Evolutionary conservation across 2,888 invertebrate genomes (phyloP), one percentile per base, ranked within the genome.

Genomic region (Magallana nippona): DNA sequence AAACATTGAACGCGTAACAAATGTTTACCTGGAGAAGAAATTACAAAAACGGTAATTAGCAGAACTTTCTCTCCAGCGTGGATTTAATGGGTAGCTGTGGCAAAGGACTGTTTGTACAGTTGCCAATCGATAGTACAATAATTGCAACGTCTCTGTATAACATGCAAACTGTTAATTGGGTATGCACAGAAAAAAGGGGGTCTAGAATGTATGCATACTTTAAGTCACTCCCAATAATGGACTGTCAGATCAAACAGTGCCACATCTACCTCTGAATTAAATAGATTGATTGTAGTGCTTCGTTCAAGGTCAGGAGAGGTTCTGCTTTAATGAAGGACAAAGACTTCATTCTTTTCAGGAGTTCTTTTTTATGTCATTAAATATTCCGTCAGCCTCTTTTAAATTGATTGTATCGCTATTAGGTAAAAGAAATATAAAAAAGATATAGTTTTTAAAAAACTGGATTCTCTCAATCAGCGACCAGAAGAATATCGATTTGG

Each of bases 331-430:
- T 71, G 13, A 13, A 71, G 71, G 71, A 71, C 71, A 71, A 71
- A 71, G 71, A 32, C 71, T 15, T 10, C 27, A 19, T 71, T 71
- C 71, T 71, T 32, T 27, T 71, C 27, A 71, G 71, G 27, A 32
- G 60, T n/a, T 17, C 60, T 22, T 71, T 71, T 71, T 71, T 71
- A 27, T 27, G 71, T 71, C 71, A 71, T 71, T 71, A 27, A 71
- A 71, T 71, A 71, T 71, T 71, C 71, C 32, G 71, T 32, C 71
- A 71, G 71, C 71, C 32, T 32, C 32, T 32, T 8, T 15, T 22
- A 32, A 27, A 71, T 71, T 71, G 71, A 71, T 71, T 71, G 71
- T 71, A 71, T 71, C 71, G 71, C 71, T 27, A 71, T 71, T 27
- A 10, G 32, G 71, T 71, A 71, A 71, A 71, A 71, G 27, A 63